phyloP scores from a whole-genome alignment of 2,888 invertebrate species.

The Andrena praecox region DNA sequence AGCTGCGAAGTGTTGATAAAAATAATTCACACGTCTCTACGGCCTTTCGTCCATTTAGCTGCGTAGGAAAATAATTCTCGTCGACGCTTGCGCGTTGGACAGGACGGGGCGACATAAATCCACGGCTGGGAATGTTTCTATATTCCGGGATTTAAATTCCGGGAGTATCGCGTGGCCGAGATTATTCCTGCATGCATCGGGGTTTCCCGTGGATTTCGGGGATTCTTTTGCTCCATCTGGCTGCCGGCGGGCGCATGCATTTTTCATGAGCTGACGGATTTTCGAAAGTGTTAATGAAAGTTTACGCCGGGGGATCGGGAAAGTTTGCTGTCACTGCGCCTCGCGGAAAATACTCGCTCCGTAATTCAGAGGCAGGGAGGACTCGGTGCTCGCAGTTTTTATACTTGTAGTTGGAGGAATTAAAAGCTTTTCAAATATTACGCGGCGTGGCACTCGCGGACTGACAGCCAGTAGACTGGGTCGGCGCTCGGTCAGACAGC shows the following conservation, averaged over 20 bases:
- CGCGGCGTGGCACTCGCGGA: too few species aligned
- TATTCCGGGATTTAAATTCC: slow-evolving; percentile 1
- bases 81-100: too few species aligned
- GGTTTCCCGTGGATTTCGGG: not conserved
- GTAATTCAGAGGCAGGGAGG: not conserved
- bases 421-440: not conserved
- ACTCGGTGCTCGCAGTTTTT: not conserved
- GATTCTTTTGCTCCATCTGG: not conserved
- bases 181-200: not conserved
- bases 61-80: too few species aligned
- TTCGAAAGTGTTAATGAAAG: slow-evolving; percentile 12
- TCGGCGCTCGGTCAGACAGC: not conserved
- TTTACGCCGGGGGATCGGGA: not conserved
- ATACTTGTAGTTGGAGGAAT: not conserved
- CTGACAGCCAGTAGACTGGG: not conserved
- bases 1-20: too few species aligned
- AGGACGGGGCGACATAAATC: too few species aligned
- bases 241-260: not conserved
- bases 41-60: too few species aligned
- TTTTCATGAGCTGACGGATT: slow-evolving; percentile 17
- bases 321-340: slow-evolving; percentile 8
- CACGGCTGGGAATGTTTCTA: too few species aligned
- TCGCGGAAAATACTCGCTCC: not conserved
- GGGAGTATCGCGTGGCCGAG: not conserved
- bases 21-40: too few species aligned